Conservation (phyloP, 2,888 invertebrate genomes). For the Protophormia terraenovae region DNA sequence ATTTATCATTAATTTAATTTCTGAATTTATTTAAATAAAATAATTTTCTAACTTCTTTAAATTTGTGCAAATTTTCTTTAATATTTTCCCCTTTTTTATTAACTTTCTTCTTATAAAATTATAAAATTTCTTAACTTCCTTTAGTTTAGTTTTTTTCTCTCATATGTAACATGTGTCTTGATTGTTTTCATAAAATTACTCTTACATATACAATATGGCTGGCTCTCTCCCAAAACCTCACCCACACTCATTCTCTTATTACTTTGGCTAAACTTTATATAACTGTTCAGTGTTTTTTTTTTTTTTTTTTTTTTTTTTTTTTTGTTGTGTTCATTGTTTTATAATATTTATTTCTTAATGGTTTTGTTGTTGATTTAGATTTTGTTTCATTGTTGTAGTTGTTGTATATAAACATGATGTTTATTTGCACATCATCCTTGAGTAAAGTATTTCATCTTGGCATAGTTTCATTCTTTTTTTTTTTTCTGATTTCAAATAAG, state of each 20-base stretch:
- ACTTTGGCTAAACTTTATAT: neutral
- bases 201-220: too few species aligned
- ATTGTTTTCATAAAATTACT: too few species aligned
- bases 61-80: too few species aligned
- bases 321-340: neutral
- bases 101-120: too few species aligned
- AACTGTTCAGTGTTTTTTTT: neutral
- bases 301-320: neutral
- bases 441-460: constrained; percentile 60
- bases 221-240: too few species aligned
- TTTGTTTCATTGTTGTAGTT: neutral
- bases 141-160: too few species aligned
- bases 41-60: too few species aligned
- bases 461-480: constrained; percentile 45
- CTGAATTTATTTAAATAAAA: too few species aligned
- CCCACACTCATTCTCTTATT: neutral
- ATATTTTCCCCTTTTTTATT: too few species aligned
- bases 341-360: neutral
- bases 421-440: constrained; percentile 63
- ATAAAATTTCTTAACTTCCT: too few species aligned
- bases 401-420: constrained; percentile 18
- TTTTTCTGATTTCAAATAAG: neutral
- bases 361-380: neutral
- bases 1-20: too few species aligned
- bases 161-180: too few species aligned